Percentiles rank a stretch among this genome's conserved stretches.
Evolutionary conservation across 2,113 vertebrate genomes (phyloP).

Genomic region (Columba janthina): DNA sequence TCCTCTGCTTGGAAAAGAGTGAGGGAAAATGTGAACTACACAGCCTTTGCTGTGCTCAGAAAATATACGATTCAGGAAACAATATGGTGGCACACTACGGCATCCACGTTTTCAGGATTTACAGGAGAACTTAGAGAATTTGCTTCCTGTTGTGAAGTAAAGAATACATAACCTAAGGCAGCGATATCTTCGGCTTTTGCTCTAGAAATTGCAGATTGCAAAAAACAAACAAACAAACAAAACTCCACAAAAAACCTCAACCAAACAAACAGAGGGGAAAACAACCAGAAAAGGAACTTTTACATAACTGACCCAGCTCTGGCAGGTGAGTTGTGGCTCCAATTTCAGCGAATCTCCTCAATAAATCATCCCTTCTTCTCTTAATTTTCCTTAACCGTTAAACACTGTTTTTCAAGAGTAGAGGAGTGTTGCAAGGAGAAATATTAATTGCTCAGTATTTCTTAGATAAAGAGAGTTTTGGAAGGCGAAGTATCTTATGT

Average conservation of each 20-base stretch:
- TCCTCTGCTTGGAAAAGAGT: not conserved
- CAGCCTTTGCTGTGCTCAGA: not conserved
- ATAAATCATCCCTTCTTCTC: not conserved
- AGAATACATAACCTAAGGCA: not conserved
- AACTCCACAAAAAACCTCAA: no score
- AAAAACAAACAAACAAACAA: no score
- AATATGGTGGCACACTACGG: rapidly evolving
- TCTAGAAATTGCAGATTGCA: not conserved
- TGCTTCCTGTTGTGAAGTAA: not conserved
- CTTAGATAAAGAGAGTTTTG: not conserved
- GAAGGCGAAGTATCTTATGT: not conserved
- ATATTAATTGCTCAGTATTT: not conserved
- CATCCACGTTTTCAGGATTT: not conserved
- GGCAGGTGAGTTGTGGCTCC: not conserved
- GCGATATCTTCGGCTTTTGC: not conserved
- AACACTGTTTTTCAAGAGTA: not conserved
- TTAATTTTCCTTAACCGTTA: not conserved
- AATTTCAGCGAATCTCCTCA: not conserved
- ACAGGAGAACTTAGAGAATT: not conserved
- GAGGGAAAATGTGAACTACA: not conserved
- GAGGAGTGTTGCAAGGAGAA: not conserved
- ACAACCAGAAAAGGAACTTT: not conserved
- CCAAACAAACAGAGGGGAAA: not conserved
- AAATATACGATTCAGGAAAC: rapidly evolving
- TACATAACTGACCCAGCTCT: not conserved